Evolutionary conservation across 2,797 vertebrate species (phyloP), one percentile per base, ranked within the genome.

Genomic region (Sarcoramphus papa): DNA sequence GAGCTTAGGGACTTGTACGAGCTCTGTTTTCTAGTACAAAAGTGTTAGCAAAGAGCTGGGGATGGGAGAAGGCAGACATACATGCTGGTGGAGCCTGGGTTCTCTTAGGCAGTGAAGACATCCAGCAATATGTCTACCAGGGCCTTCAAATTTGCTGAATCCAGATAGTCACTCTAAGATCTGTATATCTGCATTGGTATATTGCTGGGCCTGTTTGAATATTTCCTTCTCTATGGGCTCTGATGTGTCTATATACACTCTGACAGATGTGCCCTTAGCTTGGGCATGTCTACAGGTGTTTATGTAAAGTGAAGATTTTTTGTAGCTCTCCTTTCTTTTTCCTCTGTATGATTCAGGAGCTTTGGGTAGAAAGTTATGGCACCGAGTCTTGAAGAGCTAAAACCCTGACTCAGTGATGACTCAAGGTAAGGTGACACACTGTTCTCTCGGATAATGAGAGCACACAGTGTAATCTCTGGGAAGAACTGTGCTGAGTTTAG

Each of bases 401-500:
- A 93, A 88, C 56, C 81, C 45, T 96, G 95, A 95, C 67, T 97
- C 79, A 83, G 47, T 82, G 94, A 92, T 96, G 95, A 97, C 90
- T 97, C 92, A 93, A 76, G 53, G 70, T 77, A 93, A 87, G 48
- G 81, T 92, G 92, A 95, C 92, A 86, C 74, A 48, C 23, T 95
- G 87, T 93, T 90, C 89, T 77, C 37, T 82, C 16, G 30, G 70
- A 77, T 95, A 95, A 92, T 95, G 86, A 92, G 64, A 48, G 50
- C 80, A 89, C 13, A 28, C 27, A 88, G 45, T 37, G 53, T 83
- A 89, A 90, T 92, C 80, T 75, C 84, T 91, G 78, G 70, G 83
- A 96, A 87, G 88, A 95, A 83, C 69, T 88, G 51, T 70, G 91
- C 92, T 97, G 94, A 94, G 91, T 88, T 92, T 93, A 96, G 83